Evolutionary conservation across 2,797 vertebrate genomes (phyloP).

Genomic region (Channallabes apus): DNA sequence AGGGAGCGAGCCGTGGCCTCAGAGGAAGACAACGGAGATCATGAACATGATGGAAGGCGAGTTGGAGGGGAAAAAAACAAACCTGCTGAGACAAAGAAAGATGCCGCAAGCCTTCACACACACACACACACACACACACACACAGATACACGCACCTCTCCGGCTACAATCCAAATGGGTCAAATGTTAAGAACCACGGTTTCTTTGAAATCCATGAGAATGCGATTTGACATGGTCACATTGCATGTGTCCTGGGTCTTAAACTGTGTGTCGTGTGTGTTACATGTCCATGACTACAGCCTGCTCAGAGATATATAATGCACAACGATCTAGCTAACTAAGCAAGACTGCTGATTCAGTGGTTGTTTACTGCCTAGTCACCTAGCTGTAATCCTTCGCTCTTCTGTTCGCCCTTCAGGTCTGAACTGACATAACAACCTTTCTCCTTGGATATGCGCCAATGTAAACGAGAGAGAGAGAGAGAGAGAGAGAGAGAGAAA

Average conservation of each 20-base stretch:
- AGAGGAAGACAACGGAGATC: not conserved
- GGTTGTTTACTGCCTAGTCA: slow-evolving; percentile 13
- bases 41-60: slow-evolving; percentile 18
- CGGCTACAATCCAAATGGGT: not conserved
- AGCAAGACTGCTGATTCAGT: not conserved
- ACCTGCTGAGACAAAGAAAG: not conserved
- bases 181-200: not conserved
- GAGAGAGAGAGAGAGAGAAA: not conserved
- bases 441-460: not conserved
- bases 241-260: not conserved
- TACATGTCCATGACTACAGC: not conserved
- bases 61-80: not conserved
- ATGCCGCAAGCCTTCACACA: not conserved
- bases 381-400: not conserved
- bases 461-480: not conserved
- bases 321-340: not conserved
- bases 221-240: not conserved
- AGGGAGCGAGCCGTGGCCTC: not conserved
- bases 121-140: slow-evolving; percentile 13
- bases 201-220: slow-evolving; percentile 2
- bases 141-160: not conserved
- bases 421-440: not conserved
- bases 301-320: not conserved
- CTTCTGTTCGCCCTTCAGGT: not conserved
- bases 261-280: not conserved